These are phyloP conservation scores for Engystomops pustulosus DNA, from an alignment of 2,113 vertebrate species.

Conservation along the genomic window DNA sequence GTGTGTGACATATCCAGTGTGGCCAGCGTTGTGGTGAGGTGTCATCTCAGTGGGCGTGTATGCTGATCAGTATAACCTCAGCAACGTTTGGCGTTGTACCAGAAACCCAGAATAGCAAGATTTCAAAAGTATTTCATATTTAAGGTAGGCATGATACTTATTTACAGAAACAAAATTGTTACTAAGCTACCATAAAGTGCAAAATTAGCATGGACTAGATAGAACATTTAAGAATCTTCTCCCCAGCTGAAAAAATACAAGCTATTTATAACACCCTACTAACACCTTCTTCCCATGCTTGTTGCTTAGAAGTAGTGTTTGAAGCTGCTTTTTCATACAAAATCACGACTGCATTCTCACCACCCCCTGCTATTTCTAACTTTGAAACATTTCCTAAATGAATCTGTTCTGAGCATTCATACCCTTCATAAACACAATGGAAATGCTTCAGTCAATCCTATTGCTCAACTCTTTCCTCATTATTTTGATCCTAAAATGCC, in stretches of 20 bases:
- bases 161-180: not conserved
- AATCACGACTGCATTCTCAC: not conserved
- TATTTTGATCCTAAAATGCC: too few relatives aligned
- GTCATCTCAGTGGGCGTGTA: too few relatives aligned
- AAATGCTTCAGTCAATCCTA: too few relatives aligned
- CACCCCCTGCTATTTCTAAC: not conserved
- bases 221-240: not conserved
- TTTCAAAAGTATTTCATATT: not conserved
- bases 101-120: not conserved
- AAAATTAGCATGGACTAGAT: not conserved
- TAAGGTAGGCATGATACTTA: not conserved
- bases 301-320: not conserved
- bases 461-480: too few relatives aligned
- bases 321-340: not conserved
- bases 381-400: not conserved
- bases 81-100: too few relatives aligned
- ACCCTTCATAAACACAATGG: too few relatives aligned
- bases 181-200: not conserved
- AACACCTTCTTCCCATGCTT: constrained; percentile 4
- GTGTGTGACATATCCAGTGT: too few relatives aligned
- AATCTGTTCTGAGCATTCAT: not conserved
- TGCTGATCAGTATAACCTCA: too few relatives aligned
- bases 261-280: not conserved
- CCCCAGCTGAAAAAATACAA: not conserved
- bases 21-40: too few relatives aligned